Conservation (phyloP, 2,888 invertebrate genomes). For the Volucella bombylans region DNA sequence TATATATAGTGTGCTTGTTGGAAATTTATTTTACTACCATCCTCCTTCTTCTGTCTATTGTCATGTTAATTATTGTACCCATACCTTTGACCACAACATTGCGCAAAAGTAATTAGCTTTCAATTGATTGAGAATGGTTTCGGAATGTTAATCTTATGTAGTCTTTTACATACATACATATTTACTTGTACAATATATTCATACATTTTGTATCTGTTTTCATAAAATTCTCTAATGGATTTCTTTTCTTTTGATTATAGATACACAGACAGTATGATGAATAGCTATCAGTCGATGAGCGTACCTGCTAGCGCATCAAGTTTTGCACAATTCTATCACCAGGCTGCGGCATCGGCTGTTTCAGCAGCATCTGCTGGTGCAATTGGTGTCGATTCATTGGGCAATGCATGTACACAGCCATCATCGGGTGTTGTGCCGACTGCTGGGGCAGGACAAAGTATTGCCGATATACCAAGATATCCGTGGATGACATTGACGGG, state of each 20-base stretch:
- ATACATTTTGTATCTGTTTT: background rate
- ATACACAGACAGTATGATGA: conserved; percentile 83
- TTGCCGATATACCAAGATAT: conserved; percentile 95
- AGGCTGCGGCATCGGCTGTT: conserved; percentile 87
- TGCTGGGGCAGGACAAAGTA: conserved; percentile 89
- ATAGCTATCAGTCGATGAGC: conserved; percentile 83
- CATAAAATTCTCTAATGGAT: conserved; percentile 39
- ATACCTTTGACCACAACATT: conserved; percentile 44
- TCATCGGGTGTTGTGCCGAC: conserved; percentile 85
- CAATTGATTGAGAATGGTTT: conserved; percentile 44
- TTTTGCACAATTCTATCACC: conserved; percentile 94
- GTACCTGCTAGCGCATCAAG: conserved; percentile 83
- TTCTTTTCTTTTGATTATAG: conserved; percentile 76
- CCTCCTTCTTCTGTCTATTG: background rate
- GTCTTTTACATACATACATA: conserved; percentile 21
- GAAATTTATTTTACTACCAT: conserved; percentile 51
- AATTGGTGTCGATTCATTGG: conserved; percentile 90
- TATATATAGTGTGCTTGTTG: conserved; percentile 14
- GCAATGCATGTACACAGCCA: conserved; percentile 90
- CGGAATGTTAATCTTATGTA: background rate
- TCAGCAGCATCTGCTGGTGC: conserved; percentile 89
- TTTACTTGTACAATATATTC: background rate
- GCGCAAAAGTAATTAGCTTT: conserved; percentile 52
- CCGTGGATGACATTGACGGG: conserved; percentile 99
- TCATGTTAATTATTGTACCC: conserved; percentile 6